A percentile compares a stretch with the other conserved stretches of the same genome.
These are phyloP conservation scores for Sminthurinus signatus DNA, from an alignment of 1,140 invertebrate species.

Conservation along the genomic window DNA sequence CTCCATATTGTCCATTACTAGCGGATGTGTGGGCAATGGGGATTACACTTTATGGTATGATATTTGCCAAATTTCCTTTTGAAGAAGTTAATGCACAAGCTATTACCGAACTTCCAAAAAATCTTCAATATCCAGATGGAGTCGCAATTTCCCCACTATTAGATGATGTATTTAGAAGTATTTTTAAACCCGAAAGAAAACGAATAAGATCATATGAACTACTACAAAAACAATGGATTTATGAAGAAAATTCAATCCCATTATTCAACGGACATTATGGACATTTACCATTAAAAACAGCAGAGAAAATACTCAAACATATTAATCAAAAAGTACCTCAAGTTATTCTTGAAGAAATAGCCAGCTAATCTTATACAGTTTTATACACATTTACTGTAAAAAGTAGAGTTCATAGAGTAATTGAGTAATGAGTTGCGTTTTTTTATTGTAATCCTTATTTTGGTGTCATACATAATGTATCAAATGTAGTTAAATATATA, in stretches of 20 bases:
- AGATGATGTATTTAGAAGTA: neutral
- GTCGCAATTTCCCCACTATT: neutral
- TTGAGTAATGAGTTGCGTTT: too few species aligned
- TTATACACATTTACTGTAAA: too few species aligned
- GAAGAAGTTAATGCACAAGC: neutral
- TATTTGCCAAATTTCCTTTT: constrained; percentile 14
- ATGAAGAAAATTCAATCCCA: neutral
- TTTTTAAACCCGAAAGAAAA: constrained; percentile 7
- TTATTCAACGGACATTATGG: constrained; percentile 2
- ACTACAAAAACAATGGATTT: constrained; percentile 5
- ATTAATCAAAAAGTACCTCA: too few species aligned
- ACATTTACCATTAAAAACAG: neutral
- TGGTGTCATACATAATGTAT: too few species aligned
- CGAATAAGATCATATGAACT: constrained; percentile 13
- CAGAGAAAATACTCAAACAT: constrained; percentile 25
- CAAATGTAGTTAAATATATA: too few species aligned
- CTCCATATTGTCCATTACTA: constrained; percentile 12
- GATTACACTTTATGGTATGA: constrained; percentile 1
- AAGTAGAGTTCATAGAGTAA: too few species aligned
- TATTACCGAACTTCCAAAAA: neutral
- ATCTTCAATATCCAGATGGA: neutral
- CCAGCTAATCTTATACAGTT: too few species aligned
- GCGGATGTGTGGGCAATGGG: constrained; percentile 16
- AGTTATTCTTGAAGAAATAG: too few species aligned
- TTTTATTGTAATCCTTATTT: too few species aligned